A percentile compares a stretch with the other conserved stretches of the same genome.
Evolutionary conservation across 37 sponge, comb jelly and placozoan genomes (phyloP).

Genomic region (Axinella damicornis): DNA sequence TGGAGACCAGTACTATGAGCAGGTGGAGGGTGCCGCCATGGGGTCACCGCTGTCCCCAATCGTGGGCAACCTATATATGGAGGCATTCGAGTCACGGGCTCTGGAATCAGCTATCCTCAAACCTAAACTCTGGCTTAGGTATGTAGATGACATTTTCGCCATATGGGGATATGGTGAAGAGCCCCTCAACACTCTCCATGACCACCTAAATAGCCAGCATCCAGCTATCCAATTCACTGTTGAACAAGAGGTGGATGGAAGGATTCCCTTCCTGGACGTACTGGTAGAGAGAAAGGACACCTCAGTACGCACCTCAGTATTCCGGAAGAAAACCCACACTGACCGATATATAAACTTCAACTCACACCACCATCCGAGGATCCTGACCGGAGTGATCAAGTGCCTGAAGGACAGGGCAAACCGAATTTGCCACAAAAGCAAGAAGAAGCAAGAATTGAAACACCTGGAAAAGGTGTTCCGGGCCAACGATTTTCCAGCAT

Average conservation of each 20-base stretch:
- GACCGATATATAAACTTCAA: constrained; percentile 22
- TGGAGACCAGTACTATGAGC: too few relatives aligned
- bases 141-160: constrained; percentile 17
- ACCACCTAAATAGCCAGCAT: not conserved
- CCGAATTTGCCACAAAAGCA: not conserved
- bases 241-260: not conserved
- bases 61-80: too few relatives aligned
- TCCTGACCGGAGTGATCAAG: constrained; percentile 13
- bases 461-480: constrained; percentile 6
- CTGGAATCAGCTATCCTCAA: too few relatives aligned
- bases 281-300: not conserved
- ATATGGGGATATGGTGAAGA: not conserved
- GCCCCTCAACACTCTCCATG: not conserved
- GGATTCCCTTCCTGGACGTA: not conserved
- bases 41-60: too few relatives aligned
- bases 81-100: too few relatives aligned
- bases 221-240: not conserved
- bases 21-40: too few relatives aligned
- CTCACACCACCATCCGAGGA: constrained; percentile 46
- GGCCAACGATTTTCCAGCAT: constrained; percentile 1
- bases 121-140: not conserved
- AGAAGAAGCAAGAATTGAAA: not conserved
- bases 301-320: too few relatives aligned
- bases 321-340: not conserved
- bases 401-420: constrained; percentile 26